phyloP scores from a whole-genome alignment of 2,797 vertebrate genomes.

The Myotis vivesi region DNA sequence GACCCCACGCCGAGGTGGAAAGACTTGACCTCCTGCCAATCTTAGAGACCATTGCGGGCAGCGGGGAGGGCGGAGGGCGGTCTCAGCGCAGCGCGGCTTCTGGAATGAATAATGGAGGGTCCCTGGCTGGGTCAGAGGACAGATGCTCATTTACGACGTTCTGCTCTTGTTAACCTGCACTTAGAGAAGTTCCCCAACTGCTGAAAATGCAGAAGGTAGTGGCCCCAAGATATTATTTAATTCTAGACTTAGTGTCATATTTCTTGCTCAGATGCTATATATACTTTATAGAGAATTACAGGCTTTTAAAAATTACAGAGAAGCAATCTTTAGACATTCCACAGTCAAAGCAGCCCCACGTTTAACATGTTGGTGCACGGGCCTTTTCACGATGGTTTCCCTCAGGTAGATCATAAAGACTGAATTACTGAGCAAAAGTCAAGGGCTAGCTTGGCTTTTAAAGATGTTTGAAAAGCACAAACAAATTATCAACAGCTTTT shows the following conservation, averaged over 20 bases:
- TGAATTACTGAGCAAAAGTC: slow-evolving; percentile 56
- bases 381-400: slow-evolving; percentile 23
- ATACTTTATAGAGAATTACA: slow-evolving; percentile 68
- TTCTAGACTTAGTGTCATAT: slow-evolving; percentile 64
- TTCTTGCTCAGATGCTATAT: slow-evolving; percentile 69
- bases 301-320: slow-evolving; percentile 74
- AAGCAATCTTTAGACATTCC: slow-evolving; percentile 68
- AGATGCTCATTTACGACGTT: slow-evolving; percentile 71
- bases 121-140: slow-evolving; percentile 69
- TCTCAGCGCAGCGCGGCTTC: slow-evolving; percentile 48
- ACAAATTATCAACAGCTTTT: slow-evolving; percentile 68
- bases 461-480: slow-evolving; percentile 59
- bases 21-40: slow-evolving; percentile 50
- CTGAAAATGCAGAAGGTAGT: slow-evolving; percentile 62
- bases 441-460: slow-evolving; percentile 45
- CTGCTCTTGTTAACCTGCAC: slow-evolving; percentile 68
- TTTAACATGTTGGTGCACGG: slow-evolving; percentile 44
- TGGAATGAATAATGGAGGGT: slow-evolving; percentile 72
- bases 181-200: slow-evolving; percentile 60
- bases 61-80: neutral
- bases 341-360: slow-evolving; percentile 21
- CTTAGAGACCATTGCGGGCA: slow-evolving; percentile 35
- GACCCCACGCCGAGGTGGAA: slow-evolving; percentile 1
- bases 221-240: slow-evolving; percentile 70
- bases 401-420: slow-evolving; percentile 51